These are phyloP conservation scores for Mactromeris polynyma DNA, from an alignment of 2,888 invertebrate species.

Conservation along the genomic window DNA sequence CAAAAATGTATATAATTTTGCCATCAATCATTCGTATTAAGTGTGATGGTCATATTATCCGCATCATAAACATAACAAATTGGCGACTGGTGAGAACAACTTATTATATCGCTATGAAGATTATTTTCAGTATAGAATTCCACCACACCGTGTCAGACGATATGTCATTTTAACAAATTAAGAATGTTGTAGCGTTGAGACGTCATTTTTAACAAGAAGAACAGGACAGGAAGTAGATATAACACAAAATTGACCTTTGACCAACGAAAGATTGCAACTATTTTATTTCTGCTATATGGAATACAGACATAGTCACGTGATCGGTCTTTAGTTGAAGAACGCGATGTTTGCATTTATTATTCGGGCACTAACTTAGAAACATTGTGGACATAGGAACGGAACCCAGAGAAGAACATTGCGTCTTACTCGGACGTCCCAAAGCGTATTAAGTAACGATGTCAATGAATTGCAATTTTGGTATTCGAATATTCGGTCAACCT, in stretches of 20 bases:
- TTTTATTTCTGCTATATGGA: too few relatives aligned
- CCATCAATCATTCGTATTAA: constrained; percentile 25
- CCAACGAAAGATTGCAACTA: neutral
- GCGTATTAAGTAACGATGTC: too few relatives aligned
- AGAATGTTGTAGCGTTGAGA: constrained; percentile 31
- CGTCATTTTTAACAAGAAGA: constrained; percentile 37
- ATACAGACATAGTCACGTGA: neutral
- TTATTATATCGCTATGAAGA: neutral
- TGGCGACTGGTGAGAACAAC: neutral
- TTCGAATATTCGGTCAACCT: too few relatives aligned
- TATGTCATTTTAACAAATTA: constrained; percentile 36
- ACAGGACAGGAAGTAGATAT: neutral
- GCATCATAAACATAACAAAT: constrained; percentile 30
- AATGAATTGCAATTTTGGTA: too few relatives aligned
- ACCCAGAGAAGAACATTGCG: too few relatives aligned
- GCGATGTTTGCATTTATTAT: neutral
- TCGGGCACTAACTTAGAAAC: neutral
- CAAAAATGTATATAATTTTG: constrained; percentile 19
- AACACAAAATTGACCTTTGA: neutral
- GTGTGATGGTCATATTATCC: neutral
- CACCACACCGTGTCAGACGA: constrained; percentile 11
- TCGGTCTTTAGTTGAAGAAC: neutral
- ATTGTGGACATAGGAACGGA: too few relatives aligned
- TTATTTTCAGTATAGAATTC: constrained; percentile 1
- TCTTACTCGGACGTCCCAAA: too few relatives aligned